Evolutionary conservation across 2,797 vertebrate species (phyloP).

Genomic region (Sphenopsis melanotis): DNA sequence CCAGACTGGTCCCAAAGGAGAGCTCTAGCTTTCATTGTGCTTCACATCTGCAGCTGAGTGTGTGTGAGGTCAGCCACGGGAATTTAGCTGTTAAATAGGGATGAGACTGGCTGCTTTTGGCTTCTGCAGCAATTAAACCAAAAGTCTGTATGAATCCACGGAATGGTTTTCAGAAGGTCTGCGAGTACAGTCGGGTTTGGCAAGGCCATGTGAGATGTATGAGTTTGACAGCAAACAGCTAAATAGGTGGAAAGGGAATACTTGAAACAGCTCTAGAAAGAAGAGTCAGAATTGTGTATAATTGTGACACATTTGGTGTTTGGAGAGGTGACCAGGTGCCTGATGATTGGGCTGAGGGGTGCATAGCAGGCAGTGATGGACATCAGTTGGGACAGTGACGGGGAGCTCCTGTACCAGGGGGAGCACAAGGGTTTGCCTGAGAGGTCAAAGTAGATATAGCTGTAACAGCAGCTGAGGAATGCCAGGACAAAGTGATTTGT

Average conservation of each 20-base stretch:
- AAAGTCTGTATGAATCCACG: background rate
- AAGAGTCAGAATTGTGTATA: background rate
- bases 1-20: background rate
- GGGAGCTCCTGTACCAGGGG: background rate
- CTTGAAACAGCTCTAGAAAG: background rate
- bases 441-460: background rate
- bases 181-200: background rate
- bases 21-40: background rate
- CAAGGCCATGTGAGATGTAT: rapidly evolving
- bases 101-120: background rate
- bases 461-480: background rate
- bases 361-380: rapidly evolving
- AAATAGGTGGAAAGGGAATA: background rate
- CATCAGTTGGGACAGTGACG: rapidly evolving
- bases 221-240: background rate
- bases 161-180: background rate
- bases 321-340: background rate
- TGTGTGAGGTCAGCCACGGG: background rate
- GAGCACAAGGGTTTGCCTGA: background rate
- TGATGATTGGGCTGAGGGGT: rapidly evolving
- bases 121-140: background rate
- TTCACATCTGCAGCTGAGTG: background rate
- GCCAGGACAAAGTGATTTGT: background rate
- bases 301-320: background rate
- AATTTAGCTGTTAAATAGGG: background rate